These are phyloP conservation scores for Drosophila nigrodunni DNA, from an alignment of 1,140 invertebrate genomes.

Conservation along the genomic window DNA sequence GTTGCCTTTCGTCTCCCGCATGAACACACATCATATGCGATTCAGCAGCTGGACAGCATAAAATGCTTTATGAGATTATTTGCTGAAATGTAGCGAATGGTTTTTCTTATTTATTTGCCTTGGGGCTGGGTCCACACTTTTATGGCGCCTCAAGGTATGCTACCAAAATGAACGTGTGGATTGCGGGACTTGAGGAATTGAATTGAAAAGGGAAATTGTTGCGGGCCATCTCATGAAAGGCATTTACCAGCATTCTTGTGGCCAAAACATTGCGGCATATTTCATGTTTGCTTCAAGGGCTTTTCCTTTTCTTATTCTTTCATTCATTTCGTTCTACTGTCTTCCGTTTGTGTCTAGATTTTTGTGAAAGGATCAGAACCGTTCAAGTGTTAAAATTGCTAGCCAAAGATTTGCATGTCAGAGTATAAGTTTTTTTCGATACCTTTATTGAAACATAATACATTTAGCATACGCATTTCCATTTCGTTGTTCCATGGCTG, in stretches of 20 bases:
- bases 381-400: slow-evolving; percentile 78
- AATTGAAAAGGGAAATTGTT: slow-evolving; percentile 44
- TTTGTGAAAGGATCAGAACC: slow-evolving; percentile 59
- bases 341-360: background rate
- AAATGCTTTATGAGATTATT: slow-evolving; percentile 83
- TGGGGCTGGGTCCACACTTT: slow-evolving; percentile 40
- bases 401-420: slow-evolving; percentile 73
- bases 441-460: slow-evolving; percentile 80
- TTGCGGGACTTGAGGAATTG: background rate
- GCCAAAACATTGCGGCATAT: slow-evolving; percentile 72
- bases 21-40: slow-evolving; percentile 65
- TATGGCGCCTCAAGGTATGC: slow-evolving; percentile 66
- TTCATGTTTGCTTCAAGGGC: slow-evolving; percentile 72
- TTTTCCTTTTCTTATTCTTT: background rate
- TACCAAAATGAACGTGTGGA: background rate
- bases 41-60: slow-evolving; percentile 68
- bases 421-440: slow-evolving; percentile 42
- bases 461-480: slow-evolving; percentile 42
- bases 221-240: slow-evolving; percentile 21
- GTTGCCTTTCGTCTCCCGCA: slow-evolving; percentile 3
- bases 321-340: background rate
- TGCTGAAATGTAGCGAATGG: slow-evolving; percentile 74
- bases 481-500: slow-evolving; percentile 13
- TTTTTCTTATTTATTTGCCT: slow-evolving; percentile 78
- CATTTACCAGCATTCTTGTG: slow-evolving; percentile 70